Conservation (phyloP, 92 coral and sea anemone genomes). For the Epizoanthus ramosus region DNA sequence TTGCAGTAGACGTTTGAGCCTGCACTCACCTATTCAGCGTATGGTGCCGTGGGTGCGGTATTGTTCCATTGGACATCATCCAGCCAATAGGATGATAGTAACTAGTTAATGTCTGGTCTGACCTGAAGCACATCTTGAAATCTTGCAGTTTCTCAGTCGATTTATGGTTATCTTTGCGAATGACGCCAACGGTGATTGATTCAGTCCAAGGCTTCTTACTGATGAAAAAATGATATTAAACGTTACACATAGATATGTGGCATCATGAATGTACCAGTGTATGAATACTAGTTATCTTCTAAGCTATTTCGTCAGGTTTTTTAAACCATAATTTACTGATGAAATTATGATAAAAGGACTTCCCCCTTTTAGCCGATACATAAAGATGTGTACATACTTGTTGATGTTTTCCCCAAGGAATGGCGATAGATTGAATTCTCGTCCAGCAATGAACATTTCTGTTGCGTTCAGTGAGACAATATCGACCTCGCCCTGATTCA, state of each 20-base stretch:
- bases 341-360: no score
- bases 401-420: constrained; percentile 44
- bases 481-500: constrained; percentile 37
- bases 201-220: constrained; percentile 49
- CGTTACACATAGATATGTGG: no score
- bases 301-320: no score
- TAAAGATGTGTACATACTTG: constrained; percentile 25
- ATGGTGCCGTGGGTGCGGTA: constrained; percentile 17
- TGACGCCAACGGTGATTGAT: constrained; percentile 61
- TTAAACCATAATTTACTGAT: no score
- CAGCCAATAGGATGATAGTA: constrained; percentile 66
- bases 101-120: constrained; percentile 46
- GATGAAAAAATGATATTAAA: background rate
- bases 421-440: constrained; percentile 50
- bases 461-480: constrained; percentile 57
- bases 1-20: background rate
- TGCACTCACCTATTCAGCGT: constrained; percentile 9
- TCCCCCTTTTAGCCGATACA: background rate
- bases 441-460: constrained; percentile 63
- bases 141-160: constrained; percentile 30
- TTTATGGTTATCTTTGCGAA: constrained; percentile 32
- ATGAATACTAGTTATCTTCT: no score
- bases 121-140: constrained; percentile 51
- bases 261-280: no score
- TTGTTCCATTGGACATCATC: constrained; percentile 62